Base-by-base conservation (phyloP, 2,797 vertebrate species). In the Acanthurus tractus region DNA sequence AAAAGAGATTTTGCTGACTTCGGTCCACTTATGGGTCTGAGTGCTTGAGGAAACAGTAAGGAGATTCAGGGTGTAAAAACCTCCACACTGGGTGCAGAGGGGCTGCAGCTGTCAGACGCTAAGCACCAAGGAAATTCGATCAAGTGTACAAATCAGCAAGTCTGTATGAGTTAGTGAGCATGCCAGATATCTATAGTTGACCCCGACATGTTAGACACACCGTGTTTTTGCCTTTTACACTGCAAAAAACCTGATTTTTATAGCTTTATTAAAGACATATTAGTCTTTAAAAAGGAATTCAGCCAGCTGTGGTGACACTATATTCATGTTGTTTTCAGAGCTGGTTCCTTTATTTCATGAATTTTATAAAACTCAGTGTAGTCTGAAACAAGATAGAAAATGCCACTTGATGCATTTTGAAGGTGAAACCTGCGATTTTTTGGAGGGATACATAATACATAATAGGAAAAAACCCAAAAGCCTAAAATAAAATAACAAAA, bases 301-400 rank as follows among this genome's bases (percentile, higher is more conserved):
- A 78, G 14, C 12, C 42, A 53, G 48, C 70, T 58, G 52, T 42
- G 23, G 34, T 72, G 61, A 63, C 48, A 76, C 59, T 42, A 80
- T 42, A 80, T 59, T 76, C 53, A 67, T 83, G 73, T 64, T 54
- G n/a, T 67, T 64, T 44, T 67, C n/a, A 44, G 62, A 17, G 53
- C 56, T 44, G 67, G 54, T 69, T 70, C 48, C 11, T 23, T 65
- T 55, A 70, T 83, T 67, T 77, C 63, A 77, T 74, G 54, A 77
- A 82, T 87, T 77, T 75, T 75, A 74, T 25, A 76, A 65, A 70
- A 68, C 68, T 63, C 20, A 3, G 59, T 80, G 59, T 73, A 59
- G 56, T 40, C 36, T 59, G 55, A 63, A 72, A 77, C 5, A 59
- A 74, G 63, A 63, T 50, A 38, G 54, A 71, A 56, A 63, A 59